A percentile compares a stretch with the other conserved stretches of the same genome.
Conservation (phyloP, 2,113 vertebrate species). For the Petromus typicus region DNA sequence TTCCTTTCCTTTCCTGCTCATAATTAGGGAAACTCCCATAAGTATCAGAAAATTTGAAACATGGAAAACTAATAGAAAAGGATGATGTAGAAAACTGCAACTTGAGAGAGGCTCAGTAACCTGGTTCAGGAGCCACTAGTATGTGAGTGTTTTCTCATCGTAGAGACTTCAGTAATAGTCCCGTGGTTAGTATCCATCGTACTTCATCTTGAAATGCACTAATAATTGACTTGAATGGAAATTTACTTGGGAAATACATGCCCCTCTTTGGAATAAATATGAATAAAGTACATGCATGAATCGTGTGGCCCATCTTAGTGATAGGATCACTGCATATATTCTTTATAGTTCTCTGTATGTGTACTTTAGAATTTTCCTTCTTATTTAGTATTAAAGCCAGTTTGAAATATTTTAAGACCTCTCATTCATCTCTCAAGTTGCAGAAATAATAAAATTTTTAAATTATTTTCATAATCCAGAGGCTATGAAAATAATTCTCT, state of each 20-base stretch:
- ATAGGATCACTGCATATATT: neutral
- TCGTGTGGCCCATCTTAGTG: neutral
- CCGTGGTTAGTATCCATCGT: neutral
- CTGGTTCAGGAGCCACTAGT: too few species aligned
- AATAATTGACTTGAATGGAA: neutral
- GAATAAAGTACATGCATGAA: neutral
- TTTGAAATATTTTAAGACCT: neutral
- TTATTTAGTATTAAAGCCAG: neutral
- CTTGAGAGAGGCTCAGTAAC: neutral
- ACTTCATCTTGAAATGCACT: neutral
- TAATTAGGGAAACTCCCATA: neutral
- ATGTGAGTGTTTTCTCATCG: neutral
- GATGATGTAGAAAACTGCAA: neutral
- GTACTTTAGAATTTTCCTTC: neutral
- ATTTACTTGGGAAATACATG: neutral
- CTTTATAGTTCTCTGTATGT: neutral
- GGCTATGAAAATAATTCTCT: conserved; percentile 28
- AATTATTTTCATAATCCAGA: neutral
- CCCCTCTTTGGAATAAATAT: neutral
- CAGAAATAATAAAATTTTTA: conserved; percentile 58
- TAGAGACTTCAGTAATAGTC: neutral
- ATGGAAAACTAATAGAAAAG: neutral
- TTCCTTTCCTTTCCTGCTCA: neutral
- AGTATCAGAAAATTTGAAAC: conserved; percentile 9
- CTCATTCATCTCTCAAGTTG: conserved; percentile 22